These are phyloP conservation scores for Coptodon rendalli DNA, from an alignment of 2,113 vertebrate species.

Conservation along the genomic window DNA sequence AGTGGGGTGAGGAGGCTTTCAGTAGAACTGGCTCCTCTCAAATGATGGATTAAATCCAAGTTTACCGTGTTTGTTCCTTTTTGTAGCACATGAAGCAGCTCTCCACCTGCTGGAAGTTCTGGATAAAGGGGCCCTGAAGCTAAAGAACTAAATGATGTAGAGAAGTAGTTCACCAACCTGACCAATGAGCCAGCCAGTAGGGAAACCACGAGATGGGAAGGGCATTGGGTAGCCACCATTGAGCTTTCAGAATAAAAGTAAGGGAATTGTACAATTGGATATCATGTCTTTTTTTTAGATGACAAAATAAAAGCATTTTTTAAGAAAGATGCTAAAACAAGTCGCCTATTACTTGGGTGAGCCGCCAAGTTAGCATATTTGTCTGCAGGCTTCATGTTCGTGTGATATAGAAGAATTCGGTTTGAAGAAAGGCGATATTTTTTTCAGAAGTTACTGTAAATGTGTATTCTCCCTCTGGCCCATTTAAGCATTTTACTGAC, in stretches of 20 bases:
- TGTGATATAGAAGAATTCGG: background rate
- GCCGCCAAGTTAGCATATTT: rapidly evolving
- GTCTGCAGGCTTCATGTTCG: background rate
- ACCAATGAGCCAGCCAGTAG: background rate
- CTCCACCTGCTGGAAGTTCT: background rate
- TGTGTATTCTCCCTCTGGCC: background rate
- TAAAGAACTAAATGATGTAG: background rate
- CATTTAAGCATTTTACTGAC: background rate
- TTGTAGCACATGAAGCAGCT: background rate
- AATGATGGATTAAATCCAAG: background rate
- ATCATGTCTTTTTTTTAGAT: background rate
- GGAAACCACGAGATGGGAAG: background rate
- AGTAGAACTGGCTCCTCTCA: background rate
- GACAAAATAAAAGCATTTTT: background rate
- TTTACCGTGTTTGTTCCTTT: background rate
- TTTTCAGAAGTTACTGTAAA: background rate
- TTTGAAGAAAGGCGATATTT: background rate
- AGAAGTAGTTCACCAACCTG: background rate
- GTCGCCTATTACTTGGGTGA: rapidly evolving
- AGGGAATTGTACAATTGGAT: background rate
- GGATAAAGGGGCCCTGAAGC: background rate
- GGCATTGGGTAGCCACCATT: background rate
- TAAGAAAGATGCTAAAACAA: background rate
- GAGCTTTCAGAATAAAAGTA: background rate
- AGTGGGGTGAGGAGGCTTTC: background rate